phyloP scores from a whole-genome alignment of 2,888 invertebrate genomes.

The Patella depressa region DNA sequence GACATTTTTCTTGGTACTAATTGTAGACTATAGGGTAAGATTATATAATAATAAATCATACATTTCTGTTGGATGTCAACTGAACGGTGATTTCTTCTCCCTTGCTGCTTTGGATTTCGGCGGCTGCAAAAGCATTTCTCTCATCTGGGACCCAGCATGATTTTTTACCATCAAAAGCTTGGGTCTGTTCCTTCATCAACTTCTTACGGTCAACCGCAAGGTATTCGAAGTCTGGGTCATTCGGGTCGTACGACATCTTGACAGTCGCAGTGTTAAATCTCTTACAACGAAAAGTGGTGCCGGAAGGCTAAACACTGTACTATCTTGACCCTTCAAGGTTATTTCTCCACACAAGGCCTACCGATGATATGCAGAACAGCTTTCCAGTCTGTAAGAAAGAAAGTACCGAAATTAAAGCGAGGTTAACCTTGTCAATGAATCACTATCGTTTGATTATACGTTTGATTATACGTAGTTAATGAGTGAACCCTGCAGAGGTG shows the following conservation, averaged over 20 bases:
- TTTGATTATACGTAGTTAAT: no score
- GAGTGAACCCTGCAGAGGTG: no score
- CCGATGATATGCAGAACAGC: neutral
- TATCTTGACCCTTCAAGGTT: neutral
- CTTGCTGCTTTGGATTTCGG: conserved; percentile 98
- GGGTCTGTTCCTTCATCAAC: conserved; percentile 63
- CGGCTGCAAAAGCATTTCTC: conserved; percentile 96
- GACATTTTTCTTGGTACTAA: no score
- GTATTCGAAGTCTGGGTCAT: conserved; percentile 68
- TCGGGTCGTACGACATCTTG: conserved; percentile 37
- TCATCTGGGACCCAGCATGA: conserved; percentile 99
- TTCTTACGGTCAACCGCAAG: conserved; percentile 68
- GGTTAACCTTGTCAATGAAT: no score
- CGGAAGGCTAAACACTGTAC: neutral
- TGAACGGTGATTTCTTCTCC: conserved; percentile 96
- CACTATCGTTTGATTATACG: no score
- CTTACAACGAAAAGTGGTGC: neutral
- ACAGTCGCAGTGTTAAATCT: conserved; percentile 8
- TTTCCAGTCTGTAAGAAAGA: neutral
- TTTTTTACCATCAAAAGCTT: conserved; percentile 81
- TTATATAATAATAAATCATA: conserved; percentile 29
- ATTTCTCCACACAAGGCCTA: conserved; percentile 4
- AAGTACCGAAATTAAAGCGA: neutral
- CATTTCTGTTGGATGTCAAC: conserved; percentile 78
- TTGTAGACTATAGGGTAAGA: no score